A percentile compares a stretch with the other conserved stretches of the same genome.
These are phyloP conservation scores for Rhadina sibilatrix DNA, from an alignment of 2,113 vertebrate species.

Conservation along the genomic window DNA sequence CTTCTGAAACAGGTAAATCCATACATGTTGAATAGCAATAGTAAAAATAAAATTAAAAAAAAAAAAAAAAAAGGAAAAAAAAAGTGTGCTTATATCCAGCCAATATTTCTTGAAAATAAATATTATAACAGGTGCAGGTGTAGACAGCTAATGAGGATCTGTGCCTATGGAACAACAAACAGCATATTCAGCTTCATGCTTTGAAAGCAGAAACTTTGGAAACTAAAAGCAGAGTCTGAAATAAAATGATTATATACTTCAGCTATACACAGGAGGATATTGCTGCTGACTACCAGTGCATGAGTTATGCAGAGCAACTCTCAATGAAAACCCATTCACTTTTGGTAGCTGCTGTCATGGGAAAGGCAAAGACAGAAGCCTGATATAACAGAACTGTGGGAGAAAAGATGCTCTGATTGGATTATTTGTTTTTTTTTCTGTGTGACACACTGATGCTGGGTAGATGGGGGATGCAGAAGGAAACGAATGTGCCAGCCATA, in stretches of 20 bases:
- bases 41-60: neutral
- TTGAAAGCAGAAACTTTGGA: neutral
- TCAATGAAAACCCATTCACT: neutral
- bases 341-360: neutral
- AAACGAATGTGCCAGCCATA: neutral
- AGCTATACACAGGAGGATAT: neutral
- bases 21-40: neutral
- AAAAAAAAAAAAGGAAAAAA: rapidly evolving
- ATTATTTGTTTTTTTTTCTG: neutral
- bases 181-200: neutral
- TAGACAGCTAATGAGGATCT: neutral
- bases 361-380: neutral
- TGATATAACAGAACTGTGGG: neutral
- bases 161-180: neutral
- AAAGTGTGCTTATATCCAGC: neutral
- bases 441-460: neutral
- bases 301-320: neutral
- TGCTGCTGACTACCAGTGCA: neutral
- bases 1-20: neutral
- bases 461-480: neutral
- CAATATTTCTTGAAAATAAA: neutral
- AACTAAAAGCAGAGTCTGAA: neutral
- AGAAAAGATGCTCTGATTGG: neutral
- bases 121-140: neutral
- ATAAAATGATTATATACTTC: neutral